These are phyloP conservation scores for Cathartes aura DNA, from an alignment of 2,113 vertebrate species.

Conservation along the genomic window DNA sequence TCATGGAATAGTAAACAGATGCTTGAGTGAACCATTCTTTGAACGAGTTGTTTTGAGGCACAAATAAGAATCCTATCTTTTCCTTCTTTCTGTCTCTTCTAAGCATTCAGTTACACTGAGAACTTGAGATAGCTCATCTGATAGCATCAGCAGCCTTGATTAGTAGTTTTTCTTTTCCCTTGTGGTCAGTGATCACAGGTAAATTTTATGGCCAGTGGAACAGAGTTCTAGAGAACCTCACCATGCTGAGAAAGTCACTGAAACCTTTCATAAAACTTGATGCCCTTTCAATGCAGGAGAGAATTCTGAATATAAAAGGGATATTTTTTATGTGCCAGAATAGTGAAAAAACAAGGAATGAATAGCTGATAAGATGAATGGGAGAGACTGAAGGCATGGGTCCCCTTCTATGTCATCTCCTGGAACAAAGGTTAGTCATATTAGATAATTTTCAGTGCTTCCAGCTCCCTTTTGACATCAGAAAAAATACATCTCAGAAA, in stretches of 20 bases:
- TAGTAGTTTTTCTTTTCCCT: background rate
- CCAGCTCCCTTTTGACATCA: background rate
- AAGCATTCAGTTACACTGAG: background rate
- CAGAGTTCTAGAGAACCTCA: background rate
- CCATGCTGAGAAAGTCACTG: background rate
- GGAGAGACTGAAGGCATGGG: fast-evolving
- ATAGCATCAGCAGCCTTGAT: background rate
- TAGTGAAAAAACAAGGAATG: background rate
- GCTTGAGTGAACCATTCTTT: background rate
- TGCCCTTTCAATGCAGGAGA: background rate
- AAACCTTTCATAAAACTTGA: background rate
- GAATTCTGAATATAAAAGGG: background rate
- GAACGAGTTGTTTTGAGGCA: background rate
- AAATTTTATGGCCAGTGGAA: background rate
- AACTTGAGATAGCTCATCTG: background rate
- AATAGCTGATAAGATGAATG: background rate
- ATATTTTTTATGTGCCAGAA: background rate
- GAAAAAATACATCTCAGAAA: background rate
- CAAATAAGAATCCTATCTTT: background rate
- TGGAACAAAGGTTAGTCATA: background rate
- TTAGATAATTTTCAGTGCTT: background rate
- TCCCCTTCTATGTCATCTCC: background rate
- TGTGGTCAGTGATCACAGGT: background rate
- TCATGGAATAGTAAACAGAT: background rate
- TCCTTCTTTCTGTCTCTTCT: background rate